Conservation (phyloP, 35 echinoderm and acorn worm genomes). For the Patiria miniata region DNA sequence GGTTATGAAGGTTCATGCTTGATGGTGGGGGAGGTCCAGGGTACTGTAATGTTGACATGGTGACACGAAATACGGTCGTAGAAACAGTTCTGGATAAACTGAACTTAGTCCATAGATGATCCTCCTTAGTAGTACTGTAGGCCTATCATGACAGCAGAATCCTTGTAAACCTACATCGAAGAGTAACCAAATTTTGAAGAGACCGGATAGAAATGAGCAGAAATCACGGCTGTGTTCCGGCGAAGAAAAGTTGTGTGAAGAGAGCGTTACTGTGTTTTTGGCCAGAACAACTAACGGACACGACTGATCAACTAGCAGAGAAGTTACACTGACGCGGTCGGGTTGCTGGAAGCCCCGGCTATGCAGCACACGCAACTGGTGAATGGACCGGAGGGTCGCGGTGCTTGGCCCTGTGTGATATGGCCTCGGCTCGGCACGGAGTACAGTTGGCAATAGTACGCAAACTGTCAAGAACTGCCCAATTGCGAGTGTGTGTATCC, state of each 20-base stretch:
- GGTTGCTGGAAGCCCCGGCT: too few relatives aligned
- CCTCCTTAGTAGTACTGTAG: neutral
- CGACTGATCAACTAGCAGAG: too few relatives aligned
- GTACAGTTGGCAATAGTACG: neutral
- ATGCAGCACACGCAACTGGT: too few relatives aligned
- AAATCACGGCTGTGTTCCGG: neutral
- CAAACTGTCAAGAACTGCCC: neutral
- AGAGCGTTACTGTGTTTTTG: too few relatives aligned
- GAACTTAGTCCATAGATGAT: too few relatives aligned
- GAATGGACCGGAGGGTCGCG: too few relatives aligned
- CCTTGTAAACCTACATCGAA: neutral
- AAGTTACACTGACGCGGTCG: too few relatives aligned
- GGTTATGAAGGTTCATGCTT: conserved; percentile 22
- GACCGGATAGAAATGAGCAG: neutral
- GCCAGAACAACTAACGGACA: too few relatives aligned
- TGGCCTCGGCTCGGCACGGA: neutral
- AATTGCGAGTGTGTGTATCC: neutral
- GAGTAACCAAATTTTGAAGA: neutral
- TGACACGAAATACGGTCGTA: neutral
- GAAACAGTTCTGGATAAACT: neutral
- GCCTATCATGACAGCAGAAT: neutral
- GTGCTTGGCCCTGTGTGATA: too few relatives aligned
- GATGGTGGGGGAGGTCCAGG: conserved; percentile 12
- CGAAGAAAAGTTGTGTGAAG: neutral
- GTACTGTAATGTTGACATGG: conserved; percentile 3